Evolutionary conservation across 2,113 vertebrate species (phyloP).

Genomic region (Struthio camelus): DNA sequence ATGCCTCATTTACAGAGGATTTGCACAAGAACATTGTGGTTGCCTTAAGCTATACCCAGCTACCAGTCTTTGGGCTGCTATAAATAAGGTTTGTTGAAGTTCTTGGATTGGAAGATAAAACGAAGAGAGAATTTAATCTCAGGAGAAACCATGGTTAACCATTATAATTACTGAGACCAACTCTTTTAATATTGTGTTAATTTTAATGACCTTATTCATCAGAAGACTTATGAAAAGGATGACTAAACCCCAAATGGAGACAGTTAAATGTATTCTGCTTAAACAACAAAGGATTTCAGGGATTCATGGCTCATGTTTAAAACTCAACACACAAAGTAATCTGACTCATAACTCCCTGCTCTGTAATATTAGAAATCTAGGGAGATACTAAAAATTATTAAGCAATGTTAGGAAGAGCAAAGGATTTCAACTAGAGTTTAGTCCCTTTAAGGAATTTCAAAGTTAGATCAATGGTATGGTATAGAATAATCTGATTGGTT

Average conservation of each 20-base stretch:
- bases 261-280: conserved; percentile 49
- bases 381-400: conserved; percentile 42
- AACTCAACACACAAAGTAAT: conserved; percentile 46
- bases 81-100: conserved; percentile 57
- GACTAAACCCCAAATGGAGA: conserved; percentile 39
- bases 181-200: conserved; percentile 44
- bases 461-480: background rate
- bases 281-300: conserved; percentile 37
- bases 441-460: conserved; percentile 42
- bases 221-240: conserved; percentile 39
- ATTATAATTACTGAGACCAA: conserved; percentile 33
- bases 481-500: background rate
- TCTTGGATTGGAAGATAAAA: conserved; percentile 38
- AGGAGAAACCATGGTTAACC: conserved; percentile 28
- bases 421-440: conserved; percentile 27
- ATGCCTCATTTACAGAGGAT: background rate
- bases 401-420: conserved; percentile 17
- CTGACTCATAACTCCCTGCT: conserved; percentile 30
- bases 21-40: conserved; percentile 36
- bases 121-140: conserved; percentile 43
- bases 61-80: conserved; percentile 40
- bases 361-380: conserved; percentile 26
- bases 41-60: conserved; percentile 59
- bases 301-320: conserved; percentile 20
- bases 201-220: conserved; percentile 57